Base-by-base conservation (phyloP, 2,888 invertebrate species). In the Andrena bicolor region DNA sequence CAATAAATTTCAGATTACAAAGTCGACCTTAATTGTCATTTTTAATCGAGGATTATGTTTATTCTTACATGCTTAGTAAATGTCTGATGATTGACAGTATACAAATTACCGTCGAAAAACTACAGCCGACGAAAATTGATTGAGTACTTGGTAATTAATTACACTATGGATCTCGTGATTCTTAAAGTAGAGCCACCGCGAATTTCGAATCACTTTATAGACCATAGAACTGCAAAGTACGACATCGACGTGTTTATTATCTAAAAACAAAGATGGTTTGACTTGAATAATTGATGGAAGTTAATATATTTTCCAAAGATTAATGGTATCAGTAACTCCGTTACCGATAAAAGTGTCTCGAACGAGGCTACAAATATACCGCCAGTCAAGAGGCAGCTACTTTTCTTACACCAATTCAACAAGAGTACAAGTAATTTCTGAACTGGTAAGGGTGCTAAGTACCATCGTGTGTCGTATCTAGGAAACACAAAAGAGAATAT, bases 401-500 rank as follows among this genome's bases (percentile, higher is more conserved):
- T n/a, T 51, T 51, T 51, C 20, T n/a, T 35, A 48, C 68, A 58
- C 32, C 73, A 56, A 35, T 28, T 68, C 58, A 79, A 41, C 3
- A 69, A 49, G 16, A 64, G 35, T 5, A 69, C 10, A 0, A 79
- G 10, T n/a, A 69, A 30, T 28, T 73, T 78, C n/a, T 68, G 78
- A 10, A 20, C 30, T 10, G 48, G 16, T 0, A 69, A 2, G 4
- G 78, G 69, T 16, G 30, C 13, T 26, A 28, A 4, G 56, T 73
- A 69, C 69, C 78, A 74, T n/a, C 51, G n/a, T 28, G 69, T 73
- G 6, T 65, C 61, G 56, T 63, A 79, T 64, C 73, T 79, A 5
- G 0, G 7, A 71, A 28, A 49, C 41, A 48, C 10, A 3, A 32
- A 3, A 8, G 13, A 23, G 51, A 7, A 20, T 20, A 51, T 20